phyloP scores from a whole-genome alignment of 1,140 invertebrate genomes.

The Phortica variegata region DNA sequence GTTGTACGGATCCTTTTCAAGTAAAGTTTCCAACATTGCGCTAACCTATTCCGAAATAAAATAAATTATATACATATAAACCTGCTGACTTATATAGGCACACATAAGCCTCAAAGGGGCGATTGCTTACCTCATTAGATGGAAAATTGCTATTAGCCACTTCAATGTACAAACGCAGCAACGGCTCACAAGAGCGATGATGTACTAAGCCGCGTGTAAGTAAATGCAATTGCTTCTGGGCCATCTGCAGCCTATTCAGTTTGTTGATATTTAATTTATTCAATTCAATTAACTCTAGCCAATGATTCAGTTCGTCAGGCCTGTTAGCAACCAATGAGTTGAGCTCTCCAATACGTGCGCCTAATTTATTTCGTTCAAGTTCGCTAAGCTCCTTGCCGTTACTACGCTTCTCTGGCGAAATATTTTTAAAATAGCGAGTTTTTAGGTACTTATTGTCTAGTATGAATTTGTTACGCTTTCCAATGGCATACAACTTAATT shows the following conservation, averaged over 20 bases:
- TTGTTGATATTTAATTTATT: conserved; percentile 19
- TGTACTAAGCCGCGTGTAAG: no score
- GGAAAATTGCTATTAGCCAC: conserved; percentile 27
- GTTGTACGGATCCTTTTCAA: conserved; percentile 59
- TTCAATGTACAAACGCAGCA: conserved; percentile 59
- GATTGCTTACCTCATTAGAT: conserved; percentile 37
- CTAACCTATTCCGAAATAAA: conserved; percentile 62
- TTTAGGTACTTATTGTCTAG: background rate
- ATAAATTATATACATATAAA: conserved; percentile 59
- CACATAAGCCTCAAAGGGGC: no score
- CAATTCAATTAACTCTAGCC: conserved; percentile 27
- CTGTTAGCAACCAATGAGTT: conserved; percentile 6
- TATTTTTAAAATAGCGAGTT: conserved; percentile 4
- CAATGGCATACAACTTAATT: background rate
- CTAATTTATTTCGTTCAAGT: background rate
- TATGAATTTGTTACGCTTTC: no score
- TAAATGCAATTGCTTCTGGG: no score
- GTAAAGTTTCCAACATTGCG: conserved; percentile 55
- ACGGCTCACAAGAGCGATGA: conserved; percentile 62
- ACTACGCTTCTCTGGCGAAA: background rate
- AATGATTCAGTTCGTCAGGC: conserved; percentile 14
- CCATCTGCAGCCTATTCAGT: conserved; percentile 19
- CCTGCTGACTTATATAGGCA: conserved; percentile 57
- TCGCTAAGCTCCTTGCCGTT: background rate
- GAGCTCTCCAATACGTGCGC: conserved; percentile 6